Conservation (phyloP, 2,113 vertebrate genomes). For the Trematocara nigrifrons region DNA sequence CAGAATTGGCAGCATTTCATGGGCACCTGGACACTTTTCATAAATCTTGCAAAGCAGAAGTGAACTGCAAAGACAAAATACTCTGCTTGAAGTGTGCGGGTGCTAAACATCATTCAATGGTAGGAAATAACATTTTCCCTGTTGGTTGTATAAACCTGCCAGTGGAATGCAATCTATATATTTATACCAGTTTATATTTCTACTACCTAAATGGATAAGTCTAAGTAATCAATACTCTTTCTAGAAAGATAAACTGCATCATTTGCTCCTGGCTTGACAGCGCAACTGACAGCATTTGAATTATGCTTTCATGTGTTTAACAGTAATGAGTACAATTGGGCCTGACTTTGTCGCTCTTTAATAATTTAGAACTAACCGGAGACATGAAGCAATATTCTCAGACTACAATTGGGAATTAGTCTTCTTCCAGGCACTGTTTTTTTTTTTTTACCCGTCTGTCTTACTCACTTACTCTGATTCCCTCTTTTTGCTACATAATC, state of each 20-base stretch:
- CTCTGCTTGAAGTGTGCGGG: not conserved
- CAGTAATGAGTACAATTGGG: slow-evolving; percentile 34
- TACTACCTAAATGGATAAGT: slow-evolving; percentile 5
- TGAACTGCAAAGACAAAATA: slow-evolving; percentile 12
- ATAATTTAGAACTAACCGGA: slow-evolving; percentile 46
- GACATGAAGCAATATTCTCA: slow-evolving; percentile 31
- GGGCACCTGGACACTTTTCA: slow-evolving; percentile 37
- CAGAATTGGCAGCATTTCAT: slow-evolving; percentile 52
- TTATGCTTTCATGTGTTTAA: slow-evolving; percentile 31
- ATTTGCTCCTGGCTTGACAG: not conserved
- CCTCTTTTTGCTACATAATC: not conserved
- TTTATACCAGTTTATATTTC: not conserved
- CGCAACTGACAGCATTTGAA: not conserved
- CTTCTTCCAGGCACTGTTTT: not conserved
- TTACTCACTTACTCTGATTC: not conserved
- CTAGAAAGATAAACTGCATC: not conserved
- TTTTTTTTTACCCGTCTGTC: not conserved
- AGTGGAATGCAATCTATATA: not conserved
- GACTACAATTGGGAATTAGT: slow-evolving; percentile 5
- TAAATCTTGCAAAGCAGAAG: slow-evolving; percentile 45
- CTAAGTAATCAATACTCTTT: not conserved
- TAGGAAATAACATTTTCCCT: not conserved
- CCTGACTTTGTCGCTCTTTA: slow-evolving; percentile 25
- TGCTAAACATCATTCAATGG: not conserved
- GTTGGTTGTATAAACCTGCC: not conserved